These are phyloP conservation scores for Andrena camellia DNA, from an alignment of 2,888 invertebrate species.

Conservation along the genomic window DNA sequence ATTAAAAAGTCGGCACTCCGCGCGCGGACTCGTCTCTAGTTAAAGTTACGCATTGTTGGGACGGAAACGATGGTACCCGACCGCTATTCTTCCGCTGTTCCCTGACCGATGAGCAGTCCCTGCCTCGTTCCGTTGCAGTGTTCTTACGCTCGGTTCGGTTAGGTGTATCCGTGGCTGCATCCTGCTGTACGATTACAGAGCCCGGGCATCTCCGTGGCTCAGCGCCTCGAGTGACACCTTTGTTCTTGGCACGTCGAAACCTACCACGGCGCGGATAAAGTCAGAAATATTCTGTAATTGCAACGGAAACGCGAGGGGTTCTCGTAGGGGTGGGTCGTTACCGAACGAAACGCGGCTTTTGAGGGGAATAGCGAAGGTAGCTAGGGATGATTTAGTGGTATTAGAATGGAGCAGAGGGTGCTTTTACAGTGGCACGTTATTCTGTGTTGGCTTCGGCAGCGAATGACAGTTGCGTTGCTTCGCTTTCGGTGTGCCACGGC, in stretches of 20 bases:
- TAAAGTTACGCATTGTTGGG: conserved; percentile 53
- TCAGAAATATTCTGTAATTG: too few relatives aligned
- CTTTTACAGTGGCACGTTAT: not conserved
- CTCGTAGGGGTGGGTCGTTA: too few relatives aligned
- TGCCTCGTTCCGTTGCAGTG: not conserved
- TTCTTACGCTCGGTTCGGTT: not conserved
- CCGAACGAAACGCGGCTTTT: too few relatives aligned
- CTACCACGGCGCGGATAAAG: too few relatives aligned
- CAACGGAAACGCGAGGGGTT: too few relatives aligned
- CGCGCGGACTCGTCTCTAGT: conserved; percentile 42
- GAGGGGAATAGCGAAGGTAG: too few relatives aligned
- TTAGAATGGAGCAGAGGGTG: not conserved
- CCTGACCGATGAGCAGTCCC: conserved; percentile 26
- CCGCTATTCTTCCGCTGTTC: conserved; percentile 34
- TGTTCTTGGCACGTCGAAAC: too few relatives aligned
- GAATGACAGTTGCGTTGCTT: conserved; percentile 55
- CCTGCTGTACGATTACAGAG: too few relatives aligned
- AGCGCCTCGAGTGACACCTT: too few relatives aligned
- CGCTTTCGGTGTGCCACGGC: conserved; percentile 57
- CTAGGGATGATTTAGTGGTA: too few relatives aligned
- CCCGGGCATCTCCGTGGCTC: too few relatives aligned
- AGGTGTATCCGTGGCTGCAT: not conserved
- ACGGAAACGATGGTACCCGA: conserved; percentile 40
- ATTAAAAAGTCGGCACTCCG: conserved; percentile 65
- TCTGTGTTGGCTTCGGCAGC: conserved; percentile 17